Evolutionary conservation across 2,888 invertebrate genomes (phyloP).

Genomic region (Palloptera scutellata): DNA sequence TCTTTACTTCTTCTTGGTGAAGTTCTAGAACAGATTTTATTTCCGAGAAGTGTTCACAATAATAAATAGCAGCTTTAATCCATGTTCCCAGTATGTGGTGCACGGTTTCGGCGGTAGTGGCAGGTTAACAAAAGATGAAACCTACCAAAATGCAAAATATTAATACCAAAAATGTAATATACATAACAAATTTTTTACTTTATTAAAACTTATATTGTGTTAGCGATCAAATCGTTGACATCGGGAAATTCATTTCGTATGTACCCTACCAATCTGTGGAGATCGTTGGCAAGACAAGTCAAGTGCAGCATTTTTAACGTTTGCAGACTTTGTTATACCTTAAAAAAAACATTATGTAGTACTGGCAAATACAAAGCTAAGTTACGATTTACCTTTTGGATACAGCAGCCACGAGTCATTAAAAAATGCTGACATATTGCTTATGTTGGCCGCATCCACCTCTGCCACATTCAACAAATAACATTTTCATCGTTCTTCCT

Average conservation of each 20-base stretch:
- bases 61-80: neutral
- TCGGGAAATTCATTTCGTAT: neutral
- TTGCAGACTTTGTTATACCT: slow-evolving; percentile 16
- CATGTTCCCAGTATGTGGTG: neutral
- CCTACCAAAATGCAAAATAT: neutral
- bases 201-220: neutral
- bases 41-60: neutral
- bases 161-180: neutral
- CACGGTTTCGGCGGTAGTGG: slow-evolving; percentile 4
- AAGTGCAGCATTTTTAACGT: slow-evolving; percentile 14
- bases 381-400: neutral
- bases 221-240: neutral
- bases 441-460: neutral
- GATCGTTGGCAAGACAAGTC: slow-evolving; percentile 15
- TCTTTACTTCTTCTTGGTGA: no score
- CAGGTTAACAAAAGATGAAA: neutral
- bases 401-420: neutral
- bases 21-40: neutral
- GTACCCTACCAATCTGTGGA: neutral
- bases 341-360: neutral
- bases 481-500: neutral
- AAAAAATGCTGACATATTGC: slow-evolving; percentile 7
- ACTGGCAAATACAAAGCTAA: neutral
- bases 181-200: neutral
- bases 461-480: neutral